These are phyloP conservation scores for Dromius quadrimaculatus DNA, from an alignment of 2,888 invertebrate species.

Conservation along the genomic window DNA sequence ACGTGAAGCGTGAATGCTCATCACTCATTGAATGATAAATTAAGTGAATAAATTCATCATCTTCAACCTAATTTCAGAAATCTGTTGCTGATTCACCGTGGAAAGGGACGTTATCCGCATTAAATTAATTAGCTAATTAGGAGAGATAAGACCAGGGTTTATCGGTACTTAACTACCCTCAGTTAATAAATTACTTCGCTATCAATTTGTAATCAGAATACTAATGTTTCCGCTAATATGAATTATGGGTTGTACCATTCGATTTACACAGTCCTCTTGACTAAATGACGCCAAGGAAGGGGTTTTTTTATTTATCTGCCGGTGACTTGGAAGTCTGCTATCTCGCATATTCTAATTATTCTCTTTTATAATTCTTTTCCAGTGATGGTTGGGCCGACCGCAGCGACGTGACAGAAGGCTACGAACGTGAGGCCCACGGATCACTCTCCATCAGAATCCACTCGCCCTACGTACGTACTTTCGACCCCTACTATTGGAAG, in stretches of 20 bases:
- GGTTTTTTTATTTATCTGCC: too few species aligned
- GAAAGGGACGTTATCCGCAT: constrained; percentile 40
- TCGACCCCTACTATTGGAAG: constrained; percentile 77
- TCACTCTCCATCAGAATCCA: constrained; percentile 81
- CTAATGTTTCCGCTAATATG: constrained; percentile 46
- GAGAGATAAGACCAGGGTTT: constrained; percentile 39
- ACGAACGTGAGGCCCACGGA: constrained; percentile 76
- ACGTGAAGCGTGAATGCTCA: too few species aligned
- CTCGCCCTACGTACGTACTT: constrained; percentile 75
- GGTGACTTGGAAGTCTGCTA: too few species aligned
- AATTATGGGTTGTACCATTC: too few species aligned
- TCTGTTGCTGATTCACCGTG: constrained; percentile 3
- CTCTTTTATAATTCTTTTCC: too few species aligned
- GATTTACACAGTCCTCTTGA: too few species aligned
- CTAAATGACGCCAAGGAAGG: too few species aligned
- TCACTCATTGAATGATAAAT: too few species aligned
- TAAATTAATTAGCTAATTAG: constrained; percentile 50
- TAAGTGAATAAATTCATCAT: too few species aligned
- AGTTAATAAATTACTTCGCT: constrained; percentile 50
- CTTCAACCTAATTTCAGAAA: too few species aligned
- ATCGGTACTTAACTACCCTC: constrained; percentile 33
- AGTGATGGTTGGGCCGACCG: constrained; percentile 85
- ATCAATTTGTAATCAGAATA: constrained; percentile 48
- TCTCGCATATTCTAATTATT: too few species aligned
- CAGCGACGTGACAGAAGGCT: constrained; percentile 77